These are phyloP conservation scores for Pardosa pseudoannulata DNA, from an alignment of 2,888 invertebrate genomes.

Conservation along the genomic window DNA sequence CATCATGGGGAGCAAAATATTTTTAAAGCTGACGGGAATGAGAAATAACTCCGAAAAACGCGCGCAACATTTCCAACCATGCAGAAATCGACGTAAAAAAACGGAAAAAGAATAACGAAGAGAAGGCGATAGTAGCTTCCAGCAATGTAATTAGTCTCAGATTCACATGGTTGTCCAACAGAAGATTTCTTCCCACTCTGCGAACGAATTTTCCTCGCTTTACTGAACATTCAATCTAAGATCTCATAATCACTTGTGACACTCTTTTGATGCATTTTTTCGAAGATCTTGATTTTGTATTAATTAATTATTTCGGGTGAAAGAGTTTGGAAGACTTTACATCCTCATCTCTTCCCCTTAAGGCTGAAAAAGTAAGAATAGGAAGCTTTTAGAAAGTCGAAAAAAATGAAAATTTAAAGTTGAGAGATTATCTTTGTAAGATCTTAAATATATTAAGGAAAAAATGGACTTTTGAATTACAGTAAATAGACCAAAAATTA, in stretches of 20 bases:
- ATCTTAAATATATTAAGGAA: too few relatives aligned
- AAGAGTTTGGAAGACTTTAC: too few relatives aligned
- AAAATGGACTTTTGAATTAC: too few relatives aligned
- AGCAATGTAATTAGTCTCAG: not conserved
- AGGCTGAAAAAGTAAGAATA: too few relatives aligned
- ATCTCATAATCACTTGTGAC: not conserved
- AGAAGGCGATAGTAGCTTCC: not conserved
- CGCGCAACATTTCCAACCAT: not conserved
- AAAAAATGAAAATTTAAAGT: too few relatives aligned
- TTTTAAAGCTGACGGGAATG: not conserved
- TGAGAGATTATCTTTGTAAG: too few relatives aligned
- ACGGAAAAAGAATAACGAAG: not conserved
- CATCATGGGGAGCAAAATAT: not conserved
- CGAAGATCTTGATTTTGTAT: not conserved
- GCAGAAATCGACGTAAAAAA: not conserved
- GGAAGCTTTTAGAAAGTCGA: too few relatives aligned
- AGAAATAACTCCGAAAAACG: not conserved
- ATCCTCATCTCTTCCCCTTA: too few relatives aligned
- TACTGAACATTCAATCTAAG: not conserved
- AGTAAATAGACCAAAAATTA: too few relatives aligned
- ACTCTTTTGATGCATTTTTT: not conserved
- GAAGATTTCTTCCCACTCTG: not conserved
- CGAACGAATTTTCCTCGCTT: not conserved
- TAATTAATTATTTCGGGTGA: not conserved
- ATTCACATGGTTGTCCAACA: not conserved